Evolutionary conservation across 2,888 invertebrate species (phyloP).

Genomic region (Ormyrus thymus): DNA sequence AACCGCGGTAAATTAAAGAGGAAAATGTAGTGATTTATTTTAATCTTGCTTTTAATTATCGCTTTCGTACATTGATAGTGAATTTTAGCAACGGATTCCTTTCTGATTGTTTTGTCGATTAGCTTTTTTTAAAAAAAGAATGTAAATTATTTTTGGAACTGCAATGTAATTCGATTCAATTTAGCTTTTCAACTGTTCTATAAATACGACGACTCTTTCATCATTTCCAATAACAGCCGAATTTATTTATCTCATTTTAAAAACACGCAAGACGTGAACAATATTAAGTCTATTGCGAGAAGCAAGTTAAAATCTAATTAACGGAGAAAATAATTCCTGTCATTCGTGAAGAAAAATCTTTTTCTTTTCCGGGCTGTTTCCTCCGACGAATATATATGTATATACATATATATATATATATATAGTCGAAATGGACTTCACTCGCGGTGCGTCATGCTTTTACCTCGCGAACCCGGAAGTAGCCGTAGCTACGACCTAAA

Average conservation of each 20-base stretch:
- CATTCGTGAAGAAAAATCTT: neutral
- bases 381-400: no score
- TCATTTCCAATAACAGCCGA: neutral
- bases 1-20: neutral
- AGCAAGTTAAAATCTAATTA: neutral
- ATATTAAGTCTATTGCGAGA: neutral
- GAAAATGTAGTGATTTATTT: neutral
- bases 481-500: neutral
- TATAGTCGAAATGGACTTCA: constrained; percentile 30
- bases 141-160: no score
- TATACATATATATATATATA: no score
- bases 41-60: neutral
- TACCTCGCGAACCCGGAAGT: constrained; percentile 38
- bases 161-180: no score
- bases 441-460: constrained; percentile 32
- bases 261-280: no score
- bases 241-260: neutral
- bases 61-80: no score
- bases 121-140: no score
- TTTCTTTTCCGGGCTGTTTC: constrained; percentile 1
- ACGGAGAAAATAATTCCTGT: constrained; percentile 13
- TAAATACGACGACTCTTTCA: neutral
- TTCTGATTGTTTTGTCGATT: no score
- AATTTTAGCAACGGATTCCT: no score
- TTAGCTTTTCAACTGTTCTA: neutral